phyloP scores from a whole-genome alignment of 1,140 invertebrate species.

The Venustaconcha ellipsiformis region DNA sequence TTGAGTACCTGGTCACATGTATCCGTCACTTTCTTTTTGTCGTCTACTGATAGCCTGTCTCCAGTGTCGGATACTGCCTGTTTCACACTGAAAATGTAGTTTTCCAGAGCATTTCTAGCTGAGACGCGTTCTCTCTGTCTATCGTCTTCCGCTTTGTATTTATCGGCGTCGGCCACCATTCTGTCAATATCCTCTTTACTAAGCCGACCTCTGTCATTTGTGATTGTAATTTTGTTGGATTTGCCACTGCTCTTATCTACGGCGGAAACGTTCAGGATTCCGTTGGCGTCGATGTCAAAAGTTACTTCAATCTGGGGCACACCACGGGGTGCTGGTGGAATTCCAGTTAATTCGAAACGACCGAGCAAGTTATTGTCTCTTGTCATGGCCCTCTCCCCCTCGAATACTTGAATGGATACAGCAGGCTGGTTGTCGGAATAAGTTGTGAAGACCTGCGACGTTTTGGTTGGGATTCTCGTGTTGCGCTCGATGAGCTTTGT shows the following conservation, averaged over 20 bases:
- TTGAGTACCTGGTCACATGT: constrained; percentile 93
- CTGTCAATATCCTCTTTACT: constrained; percentile 71
- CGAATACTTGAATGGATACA: constrained; percentile 78
- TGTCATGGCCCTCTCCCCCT: constrained; percentile 74
- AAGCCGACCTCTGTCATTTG: constrained; percentile 74
- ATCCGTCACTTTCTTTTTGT: constrained; percentile 86
- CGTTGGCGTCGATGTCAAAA: constrained; percentile 75
- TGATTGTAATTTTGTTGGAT: constrained; percentile 81
- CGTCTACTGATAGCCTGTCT: constrained; percentile 79
- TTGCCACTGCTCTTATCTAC: constrained; percentile 82
- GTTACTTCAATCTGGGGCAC: constrained; percentile 79
- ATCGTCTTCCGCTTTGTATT: constrained; percentile 71
- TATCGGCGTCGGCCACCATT: constrained; percentile 74
- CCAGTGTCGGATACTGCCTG: constrained; percentile 61
- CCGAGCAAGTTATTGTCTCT: constrained; percentile 84
- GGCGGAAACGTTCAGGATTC: constrained; percentile 76
- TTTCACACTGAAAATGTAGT: constrained; percentile 78
- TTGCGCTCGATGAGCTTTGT: constrained; percentile 59
- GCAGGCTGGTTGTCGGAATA: constrained; percentile 79
- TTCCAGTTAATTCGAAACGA: constrained; percentile 92
- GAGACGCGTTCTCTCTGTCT: constrained; percentile 54
- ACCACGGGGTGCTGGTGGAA: constrained; percentile 91
- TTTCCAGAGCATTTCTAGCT: constrained; percentile 73
- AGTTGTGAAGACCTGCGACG: constrained; percentile 64
- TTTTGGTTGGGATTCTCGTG: constrained; percentile 62